These are phyloP conservation scores for Aspidiotus rigidus DNA, from an alignment of 2,888 invertebrate species.

Conservation along the genomic window DNA sequence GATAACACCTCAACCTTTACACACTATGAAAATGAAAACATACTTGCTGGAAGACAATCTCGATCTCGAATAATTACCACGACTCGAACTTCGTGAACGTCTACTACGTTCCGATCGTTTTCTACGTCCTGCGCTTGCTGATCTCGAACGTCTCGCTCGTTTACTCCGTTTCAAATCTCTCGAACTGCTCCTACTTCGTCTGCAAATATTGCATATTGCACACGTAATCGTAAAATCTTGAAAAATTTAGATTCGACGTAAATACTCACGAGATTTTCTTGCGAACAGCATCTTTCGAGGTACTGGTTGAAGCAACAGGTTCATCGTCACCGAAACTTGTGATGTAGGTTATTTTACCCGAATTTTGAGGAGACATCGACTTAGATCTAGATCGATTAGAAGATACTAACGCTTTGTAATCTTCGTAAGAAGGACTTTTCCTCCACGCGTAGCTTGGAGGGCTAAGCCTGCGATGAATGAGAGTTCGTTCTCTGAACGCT, in stretches of 20 bases:
- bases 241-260: too few species aligned
- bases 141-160: slow-evolving; percentile 20
- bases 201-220: too few species aligned
- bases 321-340: slow-evolving; percentile 82
- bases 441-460: slow-evolving; percentile 86
- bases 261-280: too few species aligned
- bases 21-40: too few species aligned
- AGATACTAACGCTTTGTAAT: slow-evolving; percentile 35
- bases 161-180: slow-evolving; percentile 15
- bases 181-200: slow-evolving; percentile 20
- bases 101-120: neutral
- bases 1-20: too few species aligned
- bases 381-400: slow-evolving; percentile 33
- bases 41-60: too few species aligned
- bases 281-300: slow-evolving; percentile 40
- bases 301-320: slow-evolving; percentile 41
- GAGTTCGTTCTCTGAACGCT: slow-evolving; percentile 61
- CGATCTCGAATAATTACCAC: too few species aligned
- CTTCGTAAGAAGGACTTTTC: slow-evolving; percentile 48
- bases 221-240: too few species aligned
- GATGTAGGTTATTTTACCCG: slow-evolving; percentile 77
- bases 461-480: slow-evolving; percentile 68
- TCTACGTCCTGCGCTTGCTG: slow-evolving; percentile 14
- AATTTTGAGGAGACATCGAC: slow-evolving; percentile 58
- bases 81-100: neutral